Base-by-base conservation (phyloP, 2,888 invertebrate species). In the Parnassius smintheus region DNA sequence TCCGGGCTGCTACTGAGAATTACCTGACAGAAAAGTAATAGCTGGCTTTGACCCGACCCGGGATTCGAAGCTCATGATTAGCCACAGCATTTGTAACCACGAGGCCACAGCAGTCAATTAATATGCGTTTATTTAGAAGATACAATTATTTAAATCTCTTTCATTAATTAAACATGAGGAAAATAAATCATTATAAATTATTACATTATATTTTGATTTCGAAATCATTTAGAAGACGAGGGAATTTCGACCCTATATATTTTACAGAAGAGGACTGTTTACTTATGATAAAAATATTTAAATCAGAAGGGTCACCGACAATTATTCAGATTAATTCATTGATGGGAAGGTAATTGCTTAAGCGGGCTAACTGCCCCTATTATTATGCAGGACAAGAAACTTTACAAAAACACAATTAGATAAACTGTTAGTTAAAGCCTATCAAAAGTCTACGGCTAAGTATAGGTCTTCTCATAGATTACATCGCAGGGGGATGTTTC, bases 241-340 rank as follows among this genome's bases (percentile, higher is more conserved):
- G 50, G 12, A 61, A 56, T 25, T 56, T n/a, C 55, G 9, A 51
- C 56, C 41, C 44, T 61, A 35, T 9, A 11, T 12, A 22, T 22
- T 25, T 1, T 9, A 9, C 12, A 35, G 22, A 56, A 35, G 25
- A 11, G 22, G n/a, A n/a, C 48, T 13, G 49, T 13, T 18, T 49
- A 10, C 35, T 49, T 13, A 35, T 4, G 9, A n/a, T 41, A 41
- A 12, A 12, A 51, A 42, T 59, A 53, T 53, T 58, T 49, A 58
- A 62, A 62, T 62, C 11, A 49, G 22, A 54, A 62, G 57, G 57
- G 54, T 61, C 62, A 59, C 56, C 54, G 66, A 64, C 67, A 70
- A 70, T 68, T 72, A 70, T 72, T 70, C 61, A 70, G 67, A 68
- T 70, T 65, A 68, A 69, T 70, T 70, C 67, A 65, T 68, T 66